Conservation (phyloP, 2,888 invertebrate genomes). For the Ophioninae sp. region DNA sequence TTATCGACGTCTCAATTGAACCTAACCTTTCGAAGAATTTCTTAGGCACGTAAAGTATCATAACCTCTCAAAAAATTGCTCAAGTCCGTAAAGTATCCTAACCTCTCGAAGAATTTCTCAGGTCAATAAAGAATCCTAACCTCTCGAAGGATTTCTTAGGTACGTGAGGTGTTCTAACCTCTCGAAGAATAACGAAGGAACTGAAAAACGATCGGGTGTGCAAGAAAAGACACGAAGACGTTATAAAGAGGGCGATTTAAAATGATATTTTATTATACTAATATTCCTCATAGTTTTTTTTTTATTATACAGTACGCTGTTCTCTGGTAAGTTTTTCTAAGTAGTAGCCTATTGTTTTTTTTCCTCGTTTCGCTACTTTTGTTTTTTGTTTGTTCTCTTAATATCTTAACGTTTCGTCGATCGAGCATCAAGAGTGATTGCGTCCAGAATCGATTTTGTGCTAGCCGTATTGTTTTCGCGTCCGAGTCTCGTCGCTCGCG, state of each 20-base stretch:
- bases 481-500: constrained; percentile 35
- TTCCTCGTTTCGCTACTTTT: background rate
- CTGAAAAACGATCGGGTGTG: background rate
- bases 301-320: constrained; percentile 68
- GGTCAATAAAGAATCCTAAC: too few species aligned
- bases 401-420: constrained; percentile 36
- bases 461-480: constrained; percentile 16
- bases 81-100: too few species aligned
- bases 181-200: too few species aligned
- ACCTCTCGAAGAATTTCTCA: too few species aligned
- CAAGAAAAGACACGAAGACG: constrained; percentile 3
- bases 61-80: too few species aligned
- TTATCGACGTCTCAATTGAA: too few species aligned
- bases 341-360: constrained; percentile 61
- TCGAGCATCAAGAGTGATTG: constrained; percentile 55
- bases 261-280: constrained; percentile 55
- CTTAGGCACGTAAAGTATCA: too few species aligned
- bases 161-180: too few species aligned
- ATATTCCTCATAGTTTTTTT: constrained; percentile 64
- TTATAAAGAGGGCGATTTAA: constrained; percentile 54
- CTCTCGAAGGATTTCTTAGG: too few species aligned
- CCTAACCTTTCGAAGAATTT: too few species aligned
- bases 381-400: constrained; percentile 36
- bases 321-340: constrained; percentile 66
- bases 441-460: constrained; percentile 64